Evolutionary conservation across 2,797 vertebrate genomes (phyloP).

Genomic region (Todus mexicanus): DNA sequence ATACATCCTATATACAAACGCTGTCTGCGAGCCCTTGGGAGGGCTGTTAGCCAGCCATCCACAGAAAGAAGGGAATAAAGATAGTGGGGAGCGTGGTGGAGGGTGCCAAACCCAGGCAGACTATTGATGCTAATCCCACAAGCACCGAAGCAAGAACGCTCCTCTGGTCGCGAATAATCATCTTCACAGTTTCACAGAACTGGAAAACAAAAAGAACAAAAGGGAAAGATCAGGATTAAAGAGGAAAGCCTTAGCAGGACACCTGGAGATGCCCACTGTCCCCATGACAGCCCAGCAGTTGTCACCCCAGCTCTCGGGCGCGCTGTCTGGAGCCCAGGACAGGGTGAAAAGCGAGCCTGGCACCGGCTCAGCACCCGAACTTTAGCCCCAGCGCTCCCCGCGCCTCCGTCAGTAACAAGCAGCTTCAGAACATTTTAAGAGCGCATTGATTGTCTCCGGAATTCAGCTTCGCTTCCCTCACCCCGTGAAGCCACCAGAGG

Average conservation of each 20-base stretch:
- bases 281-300: fast-evolving
- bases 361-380: not conserved
- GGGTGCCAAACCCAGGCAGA: slow-evolving; percentile 80
- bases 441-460: no score
- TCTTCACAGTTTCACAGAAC: slow-evolving; percentile 91
- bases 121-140: slow-evolving; percentile 76
- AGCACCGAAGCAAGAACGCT: slow-evolving; percentile 82
- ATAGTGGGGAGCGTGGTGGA: slow-evolving; percentile 79
- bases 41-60: slow-evolving; percentile 88
- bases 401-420: not conserved
- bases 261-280: not conserved
- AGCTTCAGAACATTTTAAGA: no score
- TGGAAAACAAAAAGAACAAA: slow-evolving; percentile 33
- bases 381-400: not conserved
- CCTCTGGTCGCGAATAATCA: slow-evolving; percentile 87
- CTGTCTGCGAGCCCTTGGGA: not conserved
- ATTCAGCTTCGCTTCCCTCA: no score
- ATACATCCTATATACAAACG: slow-evolving; percentile 49
- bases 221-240: not conserved
- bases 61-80: slow-evolving; percentile 87
- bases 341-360: no score
- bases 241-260: not conserved
- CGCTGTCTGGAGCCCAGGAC: fast-evolving
- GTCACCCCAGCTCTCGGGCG: not conserved
- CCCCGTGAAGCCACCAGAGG: no score